Evolutionary conservation across 2,888 invertebrate genomes (phyloP), one percentile per base, ranked within the genome.

Genomic region (Melanophora roralis): DNA sequence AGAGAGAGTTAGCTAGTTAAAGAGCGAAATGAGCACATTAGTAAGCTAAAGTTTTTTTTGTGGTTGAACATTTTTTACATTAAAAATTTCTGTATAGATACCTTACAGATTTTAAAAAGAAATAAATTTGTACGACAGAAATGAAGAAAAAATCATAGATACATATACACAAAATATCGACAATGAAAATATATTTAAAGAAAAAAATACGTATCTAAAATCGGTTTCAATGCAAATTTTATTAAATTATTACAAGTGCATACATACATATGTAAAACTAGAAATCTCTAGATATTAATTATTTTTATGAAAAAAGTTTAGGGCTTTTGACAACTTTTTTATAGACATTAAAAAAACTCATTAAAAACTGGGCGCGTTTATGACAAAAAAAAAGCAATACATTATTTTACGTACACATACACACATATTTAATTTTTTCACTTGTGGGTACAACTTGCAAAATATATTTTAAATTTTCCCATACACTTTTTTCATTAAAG

Each of bases 341-440:
- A 55, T 47, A 74, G 59, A 67, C 57, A 34, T 14, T 49, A 1
- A 57, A 72, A 65, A 80, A 82, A 78, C 81, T 75, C 82, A 83
- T 83, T 82, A 82, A 82, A 83, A 78, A 83, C 78, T 82, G 83
- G 82, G 82, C 82, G 83, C 82, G 81, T 83, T 83, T 73, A 69
- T 34, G 43, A 53, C 14, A 74, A 11, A 60, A 47, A 34, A 23
- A 45, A 49, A 21, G n/a, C 27, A 59, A 16, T 34, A 21, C 27
- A 23, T 27, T 23, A 14, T 40, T 9, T n/a, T n/a, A n/a, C n/a
- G n/a, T n/a, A n/a, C n/a, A n/a, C n/a, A n/a, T n/a, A n/a, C n/a
- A n/a, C n/a, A n/a, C 36, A 32, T 45, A 27, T 34, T 19, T 11
- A 0, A 32, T 11, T 49, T 76, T 47, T 55, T 21, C 53, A n/a